Evolutionary conservation across 2,797 vertebrate species (phyloP).

Genomic region (Coregonus sp.): DNA sequence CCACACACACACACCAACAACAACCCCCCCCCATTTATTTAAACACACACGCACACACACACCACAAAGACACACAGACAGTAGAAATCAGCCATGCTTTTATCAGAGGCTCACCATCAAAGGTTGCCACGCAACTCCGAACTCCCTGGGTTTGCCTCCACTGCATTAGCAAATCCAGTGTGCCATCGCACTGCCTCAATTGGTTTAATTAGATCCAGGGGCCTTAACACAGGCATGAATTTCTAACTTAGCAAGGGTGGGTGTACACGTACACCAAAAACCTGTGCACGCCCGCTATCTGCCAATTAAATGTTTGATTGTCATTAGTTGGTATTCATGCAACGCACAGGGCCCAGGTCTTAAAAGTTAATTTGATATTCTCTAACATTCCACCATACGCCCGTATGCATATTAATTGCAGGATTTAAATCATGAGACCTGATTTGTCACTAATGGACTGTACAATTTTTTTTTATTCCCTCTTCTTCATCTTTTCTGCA

Average conservation of each 20-base stretch:
- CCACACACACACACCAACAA: no score
- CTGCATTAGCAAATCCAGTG: slow-evolving; percentile 63
- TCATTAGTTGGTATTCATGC: slow-evolving; percentile 71
- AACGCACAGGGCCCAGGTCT: slow-evolving; percentile 45
- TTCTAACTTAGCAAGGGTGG: slow-evolving; percentile 65
- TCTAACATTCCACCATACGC: slow-evolving; percentile 60
- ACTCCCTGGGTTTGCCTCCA: slow-evolving; percentile 53
- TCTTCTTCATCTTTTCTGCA: slow-evolving; percentile 48
- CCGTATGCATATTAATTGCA: slow-evolving; percentile 64
- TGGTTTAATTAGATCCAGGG: slow-evolving; percentile 75
- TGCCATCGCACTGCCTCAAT: slow-evolving; percentile 61
- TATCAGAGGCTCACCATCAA: slow-evolving; percentile 42
- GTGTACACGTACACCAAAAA: slow-evolving; percentile 50
- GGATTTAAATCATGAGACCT: slow-evolving; percentile 54
- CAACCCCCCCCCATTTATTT: not conserved
- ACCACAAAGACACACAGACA: slow-evolving; percentile 12
- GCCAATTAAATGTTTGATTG: slow-evolving; percentile 68
- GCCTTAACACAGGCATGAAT: slow-evolving; percentile 68
- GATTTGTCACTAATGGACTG: slow-evolving; percentile 68
- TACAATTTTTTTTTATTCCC: slow-evolving; percentile 53
- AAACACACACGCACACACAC: slow-evolving; percentile 24
- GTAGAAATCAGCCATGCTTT: slow-evolving; percentile 3
- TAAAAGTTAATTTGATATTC: slow-evolving; percentile 57
- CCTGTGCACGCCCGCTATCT: slow-evolving; percentile 49
- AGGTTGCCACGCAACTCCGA: slow-evolving; percentile 53